A percentile compares a stretch with the other conserved stretches of the same genome.
Evolutionary conservation across 2,113 vertebrate genomes (phyloP).

Genomic region (Clarias batrachus): DNA sequence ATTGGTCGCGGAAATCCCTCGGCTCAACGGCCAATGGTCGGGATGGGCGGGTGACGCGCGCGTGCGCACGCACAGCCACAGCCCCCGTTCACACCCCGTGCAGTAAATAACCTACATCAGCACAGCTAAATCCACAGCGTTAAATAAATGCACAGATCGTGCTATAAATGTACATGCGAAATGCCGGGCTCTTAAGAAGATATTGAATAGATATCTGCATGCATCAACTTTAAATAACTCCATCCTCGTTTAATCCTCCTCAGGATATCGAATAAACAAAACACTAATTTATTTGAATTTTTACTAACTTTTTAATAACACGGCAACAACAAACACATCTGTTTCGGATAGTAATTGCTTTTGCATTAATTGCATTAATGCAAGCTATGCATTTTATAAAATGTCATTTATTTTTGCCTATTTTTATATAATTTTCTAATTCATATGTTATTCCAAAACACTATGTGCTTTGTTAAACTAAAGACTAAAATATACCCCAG

Average conservation of each 20-base stretch:
- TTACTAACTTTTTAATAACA: background rate
- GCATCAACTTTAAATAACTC: background rate
- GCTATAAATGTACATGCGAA: background rate
- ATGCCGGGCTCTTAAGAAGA: background rate
- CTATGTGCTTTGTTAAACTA: background rate
- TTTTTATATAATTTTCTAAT: background rate
- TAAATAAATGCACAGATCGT: background rate
- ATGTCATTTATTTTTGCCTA: background rate
- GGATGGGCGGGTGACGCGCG: conserved; percentile 39
- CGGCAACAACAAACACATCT: background rate
- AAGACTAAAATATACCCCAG: background rate
- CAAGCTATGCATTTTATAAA: background rate
- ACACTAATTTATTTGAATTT: background rate
- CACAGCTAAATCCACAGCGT: background rate
- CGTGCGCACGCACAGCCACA: background rate
- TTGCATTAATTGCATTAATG: background rate
- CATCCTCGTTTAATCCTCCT: background rate
- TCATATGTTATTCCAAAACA: background rate
- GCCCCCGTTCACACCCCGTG: background rate
- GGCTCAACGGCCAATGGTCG: conserved; percentile 61
- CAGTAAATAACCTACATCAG: background rate
- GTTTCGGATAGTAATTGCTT: background rate
- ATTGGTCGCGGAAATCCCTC: conserved; percentile 66
- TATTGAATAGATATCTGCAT: background rate
- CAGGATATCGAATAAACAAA: background rate